These are phyloP conservation scores for Argyresthia goedartella DNA, from an alignment of 2,888 invertebrate species.

Conservation along the genomic window DNA sequence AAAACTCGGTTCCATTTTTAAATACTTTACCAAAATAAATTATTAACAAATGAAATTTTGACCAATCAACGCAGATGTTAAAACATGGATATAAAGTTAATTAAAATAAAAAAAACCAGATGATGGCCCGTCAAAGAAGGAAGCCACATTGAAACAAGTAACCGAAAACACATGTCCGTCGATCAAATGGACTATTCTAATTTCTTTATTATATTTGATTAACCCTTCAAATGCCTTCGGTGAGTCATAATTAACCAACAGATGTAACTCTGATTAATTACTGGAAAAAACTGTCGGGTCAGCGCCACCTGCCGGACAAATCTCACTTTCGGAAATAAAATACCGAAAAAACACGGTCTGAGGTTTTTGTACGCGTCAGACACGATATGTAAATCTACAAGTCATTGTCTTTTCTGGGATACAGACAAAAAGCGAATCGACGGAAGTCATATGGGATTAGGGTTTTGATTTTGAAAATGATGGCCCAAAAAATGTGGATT, in stretches of 20 bases:
- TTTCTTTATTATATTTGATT: slow-evolving; percentile 70
- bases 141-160: too few species aligned
- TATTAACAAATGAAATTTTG: too few species aligned
- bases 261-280: slow-evolving; percentile 65
- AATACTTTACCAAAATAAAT: too few species aligned
- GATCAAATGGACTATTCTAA: slow-evolving; percentile 29
- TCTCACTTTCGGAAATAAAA: slow-evolving; percentile 52
- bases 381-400: slow-evolving; percentile 59
- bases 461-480: slow-evolving; percentile 17
- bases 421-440: slow-evolving; percentile 11
- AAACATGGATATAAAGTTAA: not conserved
- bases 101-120: not conserved
- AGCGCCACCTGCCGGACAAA: slow-evolving; percentile 47
- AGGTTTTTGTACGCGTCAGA: slow-evolving; percentile 32
- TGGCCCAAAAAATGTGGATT: not conserved
- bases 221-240: slow-evolving; percentile 47
- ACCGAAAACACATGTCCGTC: slow-evolving; percentile 45
- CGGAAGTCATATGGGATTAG: slow-evolving; percentile 45
- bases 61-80: not conserved
- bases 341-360: not conserved
- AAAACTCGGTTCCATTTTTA: too few species aligned
- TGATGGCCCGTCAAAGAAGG: slow-evolving; percentile 2
- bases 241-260: slow-evolving; percentile 51
- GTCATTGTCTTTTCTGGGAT: slow-evolving; percentile 51
- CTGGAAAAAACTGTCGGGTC: slow-evolving; percentile 47